Percentiles rank a stretch among this genome's conserved stretches.
Conservation (phyloP, 1,140 invertebrate genomes). For the Aphis gossypii region DNA sequence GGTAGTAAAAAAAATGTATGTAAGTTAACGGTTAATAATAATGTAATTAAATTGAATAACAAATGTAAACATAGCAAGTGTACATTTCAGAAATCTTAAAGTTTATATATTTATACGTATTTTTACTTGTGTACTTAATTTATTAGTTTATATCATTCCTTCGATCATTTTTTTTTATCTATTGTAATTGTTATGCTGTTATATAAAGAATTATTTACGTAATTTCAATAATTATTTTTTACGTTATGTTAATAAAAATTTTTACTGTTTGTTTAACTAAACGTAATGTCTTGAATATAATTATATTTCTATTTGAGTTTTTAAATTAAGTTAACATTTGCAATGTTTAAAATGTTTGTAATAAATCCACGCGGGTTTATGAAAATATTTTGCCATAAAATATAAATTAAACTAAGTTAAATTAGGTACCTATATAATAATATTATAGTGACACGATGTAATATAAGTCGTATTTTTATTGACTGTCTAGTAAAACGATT, state of each 20-base stretch:
- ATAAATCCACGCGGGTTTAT: background rate
- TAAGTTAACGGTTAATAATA: background rate
- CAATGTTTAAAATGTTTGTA: background rate
- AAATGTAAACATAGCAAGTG: background rate
- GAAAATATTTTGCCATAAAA: background rate
- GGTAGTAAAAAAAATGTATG: background rate
- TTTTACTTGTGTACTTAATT: slow-evolving; percentile 17
- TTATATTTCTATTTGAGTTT: background rate
- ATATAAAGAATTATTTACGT: slow-evolving; percentile 6
- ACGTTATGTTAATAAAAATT: background rate
- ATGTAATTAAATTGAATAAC: background rate
- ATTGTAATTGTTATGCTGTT: background rate
- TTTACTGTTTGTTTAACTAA: background rate
- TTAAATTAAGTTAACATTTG: background rate
- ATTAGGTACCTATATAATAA: background rate
- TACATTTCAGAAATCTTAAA: slow-evolving; percentile 5
- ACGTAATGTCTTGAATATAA: background rate
- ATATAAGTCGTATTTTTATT: background rate
- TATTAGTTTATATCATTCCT: slow-evolving; percentile 4
- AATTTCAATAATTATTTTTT: background rate
- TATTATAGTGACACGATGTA: background rate
- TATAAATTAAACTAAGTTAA: background rate
- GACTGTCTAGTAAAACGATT: slow-evolving; percentile 40
- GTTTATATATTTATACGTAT: slow-evolving; percentile 36
- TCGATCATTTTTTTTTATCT: background rate